These are phyloP conservation scores for Drosophila aldrichi DNA, from an alignment of 2,888 invertebrate genomes.

Conservation along the genomic window DNA sequence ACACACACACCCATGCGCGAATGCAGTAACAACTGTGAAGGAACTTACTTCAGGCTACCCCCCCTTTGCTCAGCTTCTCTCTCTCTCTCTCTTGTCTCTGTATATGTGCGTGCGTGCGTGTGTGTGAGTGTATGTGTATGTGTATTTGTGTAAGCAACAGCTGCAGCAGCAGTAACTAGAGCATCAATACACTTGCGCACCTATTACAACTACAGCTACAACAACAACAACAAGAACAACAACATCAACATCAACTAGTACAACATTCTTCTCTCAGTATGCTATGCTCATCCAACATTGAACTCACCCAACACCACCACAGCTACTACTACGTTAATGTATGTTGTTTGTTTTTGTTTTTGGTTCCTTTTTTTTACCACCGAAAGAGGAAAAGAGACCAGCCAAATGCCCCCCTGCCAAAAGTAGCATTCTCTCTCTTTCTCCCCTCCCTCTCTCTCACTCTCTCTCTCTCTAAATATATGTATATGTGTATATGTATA, in stretches of 20 bases:
- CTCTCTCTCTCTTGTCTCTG: background rate
- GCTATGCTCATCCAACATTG: slow-evolving; percentile 60
- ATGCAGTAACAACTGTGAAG: slow-evolving; percentile 16
- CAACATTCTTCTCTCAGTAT: slow-evolving; percentile 61
- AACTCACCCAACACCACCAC: slow-evolving; percentile 24
- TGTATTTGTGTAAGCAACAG: background rate
- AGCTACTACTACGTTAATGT: slow-evolving; percentile 20
- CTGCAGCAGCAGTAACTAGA: slow-evolving; percentile 13
- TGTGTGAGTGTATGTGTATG: slow-evolving; percentile 2
- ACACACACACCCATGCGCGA: background rate
- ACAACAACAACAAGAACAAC: slow-evolving; percentile 15
- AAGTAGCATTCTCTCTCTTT: slow-evolving; percentile 7
- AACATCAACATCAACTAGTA: slow-evolving; percentile 33
- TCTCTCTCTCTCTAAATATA: background rate
- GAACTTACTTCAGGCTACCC: background rate
- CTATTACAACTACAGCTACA: slow-evolving; percentile 10
- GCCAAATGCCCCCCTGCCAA: slow-evolving; percentile 1
- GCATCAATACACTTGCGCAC: slow-evolving; percentile 21
- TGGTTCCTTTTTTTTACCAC: slow-evolving; percentile 10
- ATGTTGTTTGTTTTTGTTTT: slow-evolving; percentile 19
- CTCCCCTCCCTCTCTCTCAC: background rate
- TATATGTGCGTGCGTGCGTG: slow-evolving; percentile 7
- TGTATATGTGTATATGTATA: background rate
- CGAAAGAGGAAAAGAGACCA: slow-evolving; percentile 5
- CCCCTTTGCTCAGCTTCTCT: background rate